phyloP scores from a whole-genome alignment of 2,888 invertebrate species.

The Drosophila vallismaia region DNA sequence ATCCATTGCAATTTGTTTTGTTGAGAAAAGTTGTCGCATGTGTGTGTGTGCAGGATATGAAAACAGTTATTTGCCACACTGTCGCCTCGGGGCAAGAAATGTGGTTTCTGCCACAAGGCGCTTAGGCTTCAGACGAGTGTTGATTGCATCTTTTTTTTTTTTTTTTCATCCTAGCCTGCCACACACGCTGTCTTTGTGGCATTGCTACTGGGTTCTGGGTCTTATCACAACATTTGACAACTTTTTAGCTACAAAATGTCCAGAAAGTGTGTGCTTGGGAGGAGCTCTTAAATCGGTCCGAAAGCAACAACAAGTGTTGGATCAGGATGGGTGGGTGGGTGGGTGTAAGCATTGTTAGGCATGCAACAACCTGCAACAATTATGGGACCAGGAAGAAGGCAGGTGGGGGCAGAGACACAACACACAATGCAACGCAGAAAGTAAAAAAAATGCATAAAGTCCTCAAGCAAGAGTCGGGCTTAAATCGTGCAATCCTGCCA shows the following conservation, averaged over 20 bases:
- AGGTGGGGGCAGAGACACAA: constrained; percentile 15
- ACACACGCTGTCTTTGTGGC: constrained; percentile 51
- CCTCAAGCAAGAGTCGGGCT: constrained; percentile 54
- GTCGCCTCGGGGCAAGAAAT: constrained; percentile 51
- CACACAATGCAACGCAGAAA: constrained; percentile 39
- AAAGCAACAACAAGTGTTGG: not conserved
- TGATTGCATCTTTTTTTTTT: constrained; percentile 29
- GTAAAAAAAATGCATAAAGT: constrained; percentile 70
- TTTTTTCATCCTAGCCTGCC: constrained; percentile 44
- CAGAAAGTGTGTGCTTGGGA: constrained; percentile 21
- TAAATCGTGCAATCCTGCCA: no score
- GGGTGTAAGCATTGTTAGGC: constrained; percentile 71
- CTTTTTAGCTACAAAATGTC: constrained; percentile 62
- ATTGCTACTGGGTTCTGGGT: constrained; percentile 29
- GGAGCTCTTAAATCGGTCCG: constrained; percentile 8
- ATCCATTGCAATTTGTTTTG: constrained; percentile 74
- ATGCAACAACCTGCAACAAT: constrained; percentile 73
- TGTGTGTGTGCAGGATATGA: constrained; percentile 29
- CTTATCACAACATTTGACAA: constrained; percentile 55
- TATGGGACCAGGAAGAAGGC: constrained; percentile 24
- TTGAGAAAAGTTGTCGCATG: constrained; percentile 62
- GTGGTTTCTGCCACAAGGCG: constrained; percentile 13
- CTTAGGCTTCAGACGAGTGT: constrained; percentile 38
- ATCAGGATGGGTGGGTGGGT: constrained; percentile 12
- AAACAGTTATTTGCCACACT: constrained; percentile 75